Evolutionary conservation across 2,113 vertebrate species (phyloP), one percentile per base, ranked within the genome.

Genomic region (Phainopepla nitens): DNA sequence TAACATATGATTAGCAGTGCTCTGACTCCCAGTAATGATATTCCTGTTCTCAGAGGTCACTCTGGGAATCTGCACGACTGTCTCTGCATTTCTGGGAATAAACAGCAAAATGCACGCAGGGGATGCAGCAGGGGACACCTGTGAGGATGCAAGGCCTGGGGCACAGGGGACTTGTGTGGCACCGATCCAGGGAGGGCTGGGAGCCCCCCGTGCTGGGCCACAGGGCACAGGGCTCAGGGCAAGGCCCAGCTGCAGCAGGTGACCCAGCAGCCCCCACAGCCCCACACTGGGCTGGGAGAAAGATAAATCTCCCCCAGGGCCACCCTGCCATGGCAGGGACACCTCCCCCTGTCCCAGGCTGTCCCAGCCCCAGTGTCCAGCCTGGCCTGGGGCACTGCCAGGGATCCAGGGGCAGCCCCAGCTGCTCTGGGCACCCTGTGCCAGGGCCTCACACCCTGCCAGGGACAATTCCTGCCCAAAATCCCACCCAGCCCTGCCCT

Each of bases 1-100:
- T 94, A 97, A 94, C 94, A 85, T 87, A 64, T 73, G 93, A 97
- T 96, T 93, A 97, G 90, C 82, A 82, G 41, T 53, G 84, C 88
- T 95, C 93, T 76, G 66, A 73, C 80, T 94, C 54, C 84, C 70
- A 82, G 6, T 50, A 96, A 94, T 64, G 90, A 90, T 51, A 94
- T 87, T 58, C 71, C 85, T 93, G 69, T 70, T 94, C 89, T 94
- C 94, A 91, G 96, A 95, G 96, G 93, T 96, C 92, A 93, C 61
- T 94, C 87, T 78, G 69, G n/a, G 33, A 90, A 93, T 90, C 76
- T 54, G 42, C 87, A 90, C 86, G 20, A 47, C 70, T 42, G 83
- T 11, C 6, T 13, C 45, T 29, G 14, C 24, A 7, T 75, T 91
- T 70, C 69, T 76, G 77, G 31, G 27, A 82, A 49, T 35, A 57